Percentiles rank a stretch among this genome's conserved stretches.
phyloP scores from a whole-genome alignment of 2,113 vertebrate genomes.

The Ovis canadensis region DNA sequence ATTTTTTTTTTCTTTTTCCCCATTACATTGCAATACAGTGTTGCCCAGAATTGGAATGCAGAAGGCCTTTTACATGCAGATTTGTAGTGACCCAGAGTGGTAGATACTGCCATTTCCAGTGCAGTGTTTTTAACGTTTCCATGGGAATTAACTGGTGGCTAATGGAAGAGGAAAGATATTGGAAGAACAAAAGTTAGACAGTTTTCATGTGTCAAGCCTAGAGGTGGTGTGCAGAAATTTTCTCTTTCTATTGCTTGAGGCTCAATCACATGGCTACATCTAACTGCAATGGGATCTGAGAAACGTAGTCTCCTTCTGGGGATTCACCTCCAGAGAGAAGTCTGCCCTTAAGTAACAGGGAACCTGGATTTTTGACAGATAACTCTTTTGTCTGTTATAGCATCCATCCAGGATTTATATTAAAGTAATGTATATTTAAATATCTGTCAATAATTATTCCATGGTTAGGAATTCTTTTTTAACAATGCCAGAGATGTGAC shows the following conservation, averaged over 20 bases:
- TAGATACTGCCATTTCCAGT: not conserved
- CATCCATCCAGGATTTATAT: not conserved
- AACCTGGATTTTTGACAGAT: not conserved
- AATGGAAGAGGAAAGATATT: not conserved
- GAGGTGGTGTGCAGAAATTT: not conserved
- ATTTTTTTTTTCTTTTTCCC: not conserved
- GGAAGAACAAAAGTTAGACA: not conserved
- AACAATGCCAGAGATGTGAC: not conserved
- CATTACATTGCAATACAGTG: not conserved
- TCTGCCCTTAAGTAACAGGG: not conserved
- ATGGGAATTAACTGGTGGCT: not conserved
- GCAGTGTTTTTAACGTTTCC: not conserved
- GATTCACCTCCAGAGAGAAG: not conserved
- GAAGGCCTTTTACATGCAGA: not conserved
- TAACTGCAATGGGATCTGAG: not conserved
- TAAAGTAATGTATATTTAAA: not conserved
- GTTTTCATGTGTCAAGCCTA: no score
- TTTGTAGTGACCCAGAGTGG: not conserved
- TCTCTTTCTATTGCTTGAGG: not conserved
- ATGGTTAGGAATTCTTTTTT: not conserved
- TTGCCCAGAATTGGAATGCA: not conserved
- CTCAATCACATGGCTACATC: not conserved
- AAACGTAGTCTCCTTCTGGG: not conserved
- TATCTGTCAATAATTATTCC: not conserved
- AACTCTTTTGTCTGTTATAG: not conserved